Base-by-base conservation (phyloP, 2,888 invertebrate genomes). In the Andrena hattorfiana region DNA sequence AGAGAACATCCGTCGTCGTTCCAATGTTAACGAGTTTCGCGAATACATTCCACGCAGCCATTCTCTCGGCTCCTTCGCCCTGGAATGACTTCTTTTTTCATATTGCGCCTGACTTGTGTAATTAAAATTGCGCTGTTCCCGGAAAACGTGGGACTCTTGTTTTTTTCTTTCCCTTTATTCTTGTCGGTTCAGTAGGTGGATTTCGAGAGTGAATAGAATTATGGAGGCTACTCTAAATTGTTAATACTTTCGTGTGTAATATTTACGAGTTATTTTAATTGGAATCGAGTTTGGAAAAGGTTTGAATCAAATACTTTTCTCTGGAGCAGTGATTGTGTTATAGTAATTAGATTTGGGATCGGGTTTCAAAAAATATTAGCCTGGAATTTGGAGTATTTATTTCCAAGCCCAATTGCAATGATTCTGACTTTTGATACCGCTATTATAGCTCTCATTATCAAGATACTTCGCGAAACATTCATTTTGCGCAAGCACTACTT, bases 11-110 rank as follows among this genome's bases (percentile, higher is more conserved):
- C 42, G n/a, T n/a, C 32, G 60, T 66, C 28, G 60, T 30, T 42
- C 49, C 23, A 4, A 51, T 23, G 4, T 30, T 74, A 78, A 74
- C 68, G 68, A 75, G 67, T 67, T 68, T 68, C 68, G n/a, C 51
- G 64, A 74, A 30, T 72, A 62, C 74, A 13, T 16, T 30, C 42
- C 49, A 26, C 28, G 54, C 3, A 13, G 26, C 13, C 28, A n/a
- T 48, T 68, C 8, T 54, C 7, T 28, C 8, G n/a, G 32, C 51
- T 32, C 49, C 13, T 35, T 10, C 28, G n/a, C 30, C 23, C 48
- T 32, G 16, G 48, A 60, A 16, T 32, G 48, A 30, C 16, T 3
- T 28, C 32, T 48, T 64, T 66, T 59, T 6, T 23, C 30, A 51
- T 54, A 23, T 16, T 49, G 20, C 28, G 49, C 7, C 23, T n/a